Evolutionary conservation across 1,140 invertebrate species (phyloP).

Genomic region (Megalopta genalis): DNA sequence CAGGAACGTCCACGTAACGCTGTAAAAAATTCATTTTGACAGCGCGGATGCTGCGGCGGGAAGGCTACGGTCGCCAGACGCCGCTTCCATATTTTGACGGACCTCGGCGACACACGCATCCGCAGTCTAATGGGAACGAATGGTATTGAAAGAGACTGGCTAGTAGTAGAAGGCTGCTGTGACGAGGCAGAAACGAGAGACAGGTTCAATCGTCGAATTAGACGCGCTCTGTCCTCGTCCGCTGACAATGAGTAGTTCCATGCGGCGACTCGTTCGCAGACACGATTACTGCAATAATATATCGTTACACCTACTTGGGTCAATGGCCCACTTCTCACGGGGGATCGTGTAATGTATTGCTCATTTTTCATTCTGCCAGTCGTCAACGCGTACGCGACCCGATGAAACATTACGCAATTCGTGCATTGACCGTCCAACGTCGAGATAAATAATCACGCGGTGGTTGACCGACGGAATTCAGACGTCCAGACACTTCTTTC

Average conservation of each 20-base stretch:
- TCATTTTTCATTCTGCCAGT: slow-evolving; percentile 47
- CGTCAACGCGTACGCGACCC: slow-evolving; percentile 31
- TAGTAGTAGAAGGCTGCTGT: slow-evolving; percentile 27
- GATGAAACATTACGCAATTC: slow-evolving; percentile 44
- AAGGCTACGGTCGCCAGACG: too few species aligned
- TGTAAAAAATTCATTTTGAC: too few species aligned
- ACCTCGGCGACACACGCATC: not conserved
- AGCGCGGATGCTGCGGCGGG: too few species aligned
- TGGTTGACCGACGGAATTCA: not conserved
- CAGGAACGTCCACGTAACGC: too few species aligned
- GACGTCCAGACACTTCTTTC: not conserved
- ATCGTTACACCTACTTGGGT: slow-evolving; percentile 59
- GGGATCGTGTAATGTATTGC: slow-evolving; percentile 31
- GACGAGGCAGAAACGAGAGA: slow-evolving; percentile 25
- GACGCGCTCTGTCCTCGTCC: slow-evolving; percentile 41
- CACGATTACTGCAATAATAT: slow-evolving; percentile 50
- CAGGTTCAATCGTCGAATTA: slow-evolving; percentile 51
- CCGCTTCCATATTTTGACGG: too few species aligned
- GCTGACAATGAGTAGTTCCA: slow-evolving; percentile 13
- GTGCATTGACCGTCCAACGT: slow-evolving; percentile 19
- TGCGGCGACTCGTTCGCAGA: slow-evolving; percentile 37
- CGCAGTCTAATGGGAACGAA: slow-evolving; percentile 14
- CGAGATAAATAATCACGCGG: slow-evolving; percentile 13
- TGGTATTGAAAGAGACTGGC: slow-evolving; percentile 33
- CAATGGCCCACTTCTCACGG: slow-evolving; percentile 61